Evolutionary conservation across 1,140 invertebrate species (phyloP), one percentile per base, ranked within the genome.

Genomic region (Arion vulgaris): DNA sequence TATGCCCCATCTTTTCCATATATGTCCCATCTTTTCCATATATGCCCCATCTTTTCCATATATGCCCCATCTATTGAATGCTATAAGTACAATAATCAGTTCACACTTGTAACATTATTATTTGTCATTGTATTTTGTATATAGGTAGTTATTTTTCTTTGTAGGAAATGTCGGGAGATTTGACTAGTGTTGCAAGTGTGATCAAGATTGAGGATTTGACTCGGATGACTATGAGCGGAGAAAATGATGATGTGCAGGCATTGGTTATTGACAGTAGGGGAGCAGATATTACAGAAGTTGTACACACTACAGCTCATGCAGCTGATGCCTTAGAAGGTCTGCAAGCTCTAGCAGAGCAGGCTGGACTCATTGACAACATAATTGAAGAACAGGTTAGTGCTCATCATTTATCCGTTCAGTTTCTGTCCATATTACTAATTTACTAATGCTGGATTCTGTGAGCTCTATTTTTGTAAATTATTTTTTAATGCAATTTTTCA

Each of bases 251-350:
- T 17, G 28, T 34, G 51, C 45, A 62, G 41, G 75, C 23, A 36
- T 38, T 81, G 75, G 69, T 72, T 13, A 53, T 73, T 68, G 69
- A 68, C 78, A 71, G 39, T 45, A 45, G 80, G 68, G 39, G 34
- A 15, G 49, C 39, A 15, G 66, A 45, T 13, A 38, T 57, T 5
- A 62, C 53, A 41, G 68, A 68, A 26, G 74, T 72, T 39, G 49
- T 34, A 68, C 32, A 71, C 75, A 1, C 82, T 49, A 13, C 41
- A 72, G 17, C 38, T 39, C 77, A 90, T 36, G 89, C 90, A n/a
- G 90, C 88, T 5, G 91, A 91, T 28, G 91, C 91, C 19, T 88
- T 91, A 28, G 88, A 91, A 82, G 91, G 90, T 23, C 82, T 91
- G 11, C 89, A 91, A 83, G 90, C 90, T 7, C 80, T 91, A 32